Percentiles rank a stretch among this genome's conserved stretches.
phyloP scores from a whole-genome alignment of 2,797 vertebrate species.

The Hoplostethus atlanticus region DNA sequence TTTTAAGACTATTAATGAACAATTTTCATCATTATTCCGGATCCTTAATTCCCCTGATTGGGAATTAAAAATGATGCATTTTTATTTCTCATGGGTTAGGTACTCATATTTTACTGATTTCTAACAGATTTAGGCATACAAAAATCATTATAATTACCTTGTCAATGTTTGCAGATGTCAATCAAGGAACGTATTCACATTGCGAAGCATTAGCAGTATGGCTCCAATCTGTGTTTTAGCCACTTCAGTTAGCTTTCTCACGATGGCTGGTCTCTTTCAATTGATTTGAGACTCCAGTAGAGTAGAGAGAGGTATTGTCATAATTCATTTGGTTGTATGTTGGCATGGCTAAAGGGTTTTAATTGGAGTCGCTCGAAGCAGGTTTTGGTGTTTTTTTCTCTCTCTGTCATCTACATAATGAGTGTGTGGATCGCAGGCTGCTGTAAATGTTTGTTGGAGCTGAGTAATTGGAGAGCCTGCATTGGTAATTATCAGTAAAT shows the following conservation, averaged over 20 bases:
- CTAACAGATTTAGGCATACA: not conserved
- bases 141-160: constrained; percentile 8
- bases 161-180: constrained; percentile 25
- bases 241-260: constrained; percentile 33
- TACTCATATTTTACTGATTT: constrained; percentile 7
- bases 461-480: constrained; percentile 81
- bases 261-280: constrained; percentile 40
- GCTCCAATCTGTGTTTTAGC: constrained; percentile 42
- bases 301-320: constrained; percentile 69
- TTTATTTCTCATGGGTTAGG: not conserved
- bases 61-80: not conserved
- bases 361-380: constrained; percentile 82
- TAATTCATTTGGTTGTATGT: constrained; percentile 73
- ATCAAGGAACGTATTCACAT: constrained; percentile 20
- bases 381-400: constrained; percentile 54
- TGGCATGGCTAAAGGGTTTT: constrained; percentile 78
- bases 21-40: not conserved
- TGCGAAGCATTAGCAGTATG: constrained; percentile 2
- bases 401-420: constrained; percentile 83
- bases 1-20: not conserved
- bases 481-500: constrained; percentile 86
- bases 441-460: constrained; percentile 78
- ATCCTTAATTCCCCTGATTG: not conserved
- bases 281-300: constrained; percentile 49
- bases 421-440: constrained; percentile 79